Conservation (phyloP, 2,888 invertebrate genomes). For the Tenthredo livida region DNA sequence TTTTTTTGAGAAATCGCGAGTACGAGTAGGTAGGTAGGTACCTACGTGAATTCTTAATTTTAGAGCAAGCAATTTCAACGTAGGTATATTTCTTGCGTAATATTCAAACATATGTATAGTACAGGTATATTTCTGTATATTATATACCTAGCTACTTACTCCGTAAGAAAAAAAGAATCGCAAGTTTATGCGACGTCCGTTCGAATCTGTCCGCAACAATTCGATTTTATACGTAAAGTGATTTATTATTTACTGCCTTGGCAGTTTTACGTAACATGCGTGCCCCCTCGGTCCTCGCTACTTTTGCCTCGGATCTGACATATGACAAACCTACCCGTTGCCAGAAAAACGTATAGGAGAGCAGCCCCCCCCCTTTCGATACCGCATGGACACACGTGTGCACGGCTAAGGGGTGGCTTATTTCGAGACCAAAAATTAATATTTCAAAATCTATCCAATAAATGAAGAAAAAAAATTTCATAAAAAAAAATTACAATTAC, state of each 20-base stretch:
- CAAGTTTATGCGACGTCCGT: not conserved
- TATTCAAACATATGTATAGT: not conserved
- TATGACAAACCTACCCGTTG: conserved; percentile 21
- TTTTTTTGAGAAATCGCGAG: not conserved
- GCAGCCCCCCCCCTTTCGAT: not conserved
- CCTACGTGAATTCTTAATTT: not conserved
- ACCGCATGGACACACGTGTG: conserved; percentile 4
- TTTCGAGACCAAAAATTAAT: not conserved
- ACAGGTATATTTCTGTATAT: not conserved
- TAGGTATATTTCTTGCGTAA: not conserved
- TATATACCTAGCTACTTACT: not conserved
- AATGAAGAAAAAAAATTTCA: not conserved
- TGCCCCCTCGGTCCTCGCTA: not conserved
- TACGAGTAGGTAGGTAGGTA: not conserved
- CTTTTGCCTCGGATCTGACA: not conserved
- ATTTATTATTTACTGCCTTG: conserved; percentile 44
- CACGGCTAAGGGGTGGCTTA: not conserved
- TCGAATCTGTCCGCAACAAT: conserved; percentile 34
- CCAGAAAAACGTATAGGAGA: not conserved
- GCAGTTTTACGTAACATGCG: conserved; percentile 28
- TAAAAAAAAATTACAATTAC: not conserved
- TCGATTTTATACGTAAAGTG: conserved; percentile 37
- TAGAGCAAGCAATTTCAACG: not conserved
- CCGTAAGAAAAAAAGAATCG: not conserved
- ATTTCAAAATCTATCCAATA: not conserved